Evolutionary conservation across 2,113 vertebrate species (phyloP).

Genomic region (Podilymbus podiceps): DNA sequence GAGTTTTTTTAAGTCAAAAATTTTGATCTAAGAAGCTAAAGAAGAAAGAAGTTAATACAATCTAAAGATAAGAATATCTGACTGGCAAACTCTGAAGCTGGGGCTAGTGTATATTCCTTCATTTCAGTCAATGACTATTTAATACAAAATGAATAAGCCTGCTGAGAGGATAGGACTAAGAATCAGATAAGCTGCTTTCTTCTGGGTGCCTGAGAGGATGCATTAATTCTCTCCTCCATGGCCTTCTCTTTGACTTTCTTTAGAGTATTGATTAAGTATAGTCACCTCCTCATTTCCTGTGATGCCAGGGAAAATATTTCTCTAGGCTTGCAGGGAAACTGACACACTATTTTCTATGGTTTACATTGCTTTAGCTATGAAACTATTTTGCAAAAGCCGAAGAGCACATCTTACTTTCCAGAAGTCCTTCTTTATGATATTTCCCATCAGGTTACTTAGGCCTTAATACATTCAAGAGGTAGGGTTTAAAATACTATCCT

Average conservation of each 20-base stretch:
- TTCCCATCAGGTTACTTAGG: not conserved
- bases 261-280: not conserved
- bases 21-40: not conserved
- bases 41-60: not conserved
- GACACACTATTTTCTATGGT: not conserved
- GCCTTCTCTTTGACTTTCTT: not conserved
- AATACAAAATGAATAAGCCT: not conserved
- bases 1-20: not conserved
- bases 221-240: not conserved
- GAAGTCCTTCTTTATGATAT: not conserved
- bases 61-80: not conserved
- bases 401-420: not conserved
- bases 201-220: not conserved
- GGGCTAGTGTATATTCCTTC: not conserved
- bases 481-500: not conserved
- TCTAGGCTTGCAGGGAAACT: not conserved
- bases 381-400: not conserved
- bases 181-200: not conserved
- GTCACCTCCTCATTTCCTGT: not conserved
- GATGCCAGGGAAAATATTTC: not conserved
- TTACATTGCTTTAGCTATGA: not conserved
- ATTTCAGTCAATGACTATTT: not conserved
- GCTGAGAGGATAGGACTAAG: not conserved
- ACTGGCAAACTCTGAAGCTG: not conserved
- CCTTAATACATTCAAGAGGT: not conserved